These are phyloP conservation scores for Clinocottus analis DNA, from an alignment of 2,113 vertebrate species.

Conservation along the genomic window DNA sequence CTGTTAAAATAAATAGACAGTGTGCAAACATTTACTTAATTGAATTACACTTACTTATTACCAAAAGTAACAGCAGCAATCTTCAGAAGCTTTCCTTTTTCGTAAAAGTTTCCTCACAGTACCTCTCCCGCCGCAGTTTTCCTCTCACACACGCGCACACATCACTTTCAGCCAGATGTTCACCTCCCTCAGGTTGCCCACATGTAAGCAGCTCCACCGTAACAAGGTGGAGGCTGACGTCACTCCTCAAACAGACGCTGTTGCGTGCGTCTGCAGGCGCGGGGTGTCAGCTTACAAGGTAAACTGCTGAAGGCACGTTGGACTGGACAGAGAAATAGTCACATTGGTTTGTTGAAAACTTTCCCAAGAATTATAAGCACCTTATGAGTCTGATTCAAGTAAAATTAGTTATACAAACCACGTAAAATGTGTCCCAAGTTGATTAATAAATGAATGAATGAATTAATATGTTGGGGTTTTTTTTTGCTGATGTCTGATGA, in stretches of 20 bases:
- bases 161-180: slow-evolving; percentile 67
- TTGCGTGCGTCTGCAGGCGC: slow-evolving; percentile 41
- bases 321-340: background rate
- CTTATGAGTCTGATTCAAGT: too few relatives aligned
- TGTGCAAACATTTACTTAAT: background rate
- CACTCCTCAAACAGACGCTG: slow-evolving; percentile 44
- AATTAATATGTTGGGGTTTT: too few relatives aligned
- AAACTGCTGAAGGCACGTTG: background rate
- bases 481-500: too few relatives aligned
- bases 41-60: slow-evolving; percentile 45
- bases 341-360: background rate
- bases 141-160: slow-evolving; percentile 19
- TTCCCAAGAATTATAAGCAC: too few relatives aligned
- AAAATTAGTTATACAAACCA: too few relatives aligned
- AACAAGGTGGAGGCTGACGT: slow-evolving; percentile 15
- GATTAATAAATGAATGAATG: too few relatives aligned
- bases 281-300: slow-evolving; percentile 71
- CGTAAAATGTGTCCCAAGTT: too few relatives aligned
- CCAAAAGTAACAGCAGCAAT: background rate
- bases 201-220: slow-evolving; percentile 10
- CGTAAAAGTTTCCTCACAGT: slow-evolving; percentile 3
- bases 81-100: slow-evolving; percentile 1
- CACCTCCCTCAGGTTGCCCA: slow-evolving; percentile 37
- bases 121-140: background rate
- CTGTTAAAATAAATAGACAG: background rate